Percentiles rank a stretch among this genome's conserved stretches.
Conservation (phyloP, 2,113 vertebrate species). For the Osmerus mordax region DNA sequence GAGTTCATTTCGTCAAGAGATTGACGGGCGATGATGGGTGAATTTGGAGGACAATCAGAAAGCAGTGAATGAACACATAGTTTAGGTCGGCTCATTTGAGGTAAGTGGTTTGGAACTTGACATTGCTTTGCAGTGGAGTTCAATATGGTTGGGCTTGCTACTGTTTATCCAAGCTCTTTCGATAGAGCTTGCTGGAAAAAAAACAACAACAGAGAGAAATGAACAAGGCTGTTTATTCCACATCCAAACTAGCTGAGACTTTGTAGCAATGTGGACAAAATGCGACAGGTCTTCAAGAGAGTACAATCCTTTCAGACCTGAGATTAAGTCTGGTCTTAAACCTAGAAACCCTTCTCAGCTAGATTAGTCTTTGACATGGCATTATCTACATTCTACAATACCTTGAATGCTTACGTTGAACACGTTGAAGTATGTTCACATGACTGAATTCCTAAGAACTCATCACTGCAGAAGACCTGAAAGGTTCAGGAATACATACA, state of each 20-base stretch:
- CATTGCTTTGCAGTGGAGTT: not conserved
- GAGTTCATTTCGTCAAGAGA: constrained; percentile 20
- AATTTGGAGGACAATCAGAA: not conserved
- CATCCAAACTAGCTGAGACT: no score
- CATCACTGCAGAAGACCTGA: no score
- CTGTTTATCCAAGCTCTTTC: not conserved
- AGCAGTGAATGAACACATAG: not conserved
- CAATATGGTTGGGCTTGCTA: no score
- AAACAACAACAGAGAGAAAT: no score
- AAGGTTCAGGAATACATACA: not conserved
- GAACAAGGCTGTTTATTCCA: no score
- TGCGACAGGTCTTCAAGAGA: no score
- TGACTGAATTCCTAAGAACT: no score
- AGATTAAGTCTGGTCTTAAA: no score
- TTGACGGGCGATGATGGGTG: constrained; percentile 10
- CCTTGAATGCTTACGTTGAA: not conserved
- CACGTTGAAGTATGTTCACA: constrained; percentile 42
- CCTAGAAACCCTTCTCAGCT: no score
- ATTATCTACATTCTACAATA: no score
- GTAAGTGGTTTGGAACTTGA: not conserved
- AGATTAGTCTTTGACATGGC: not conserved
- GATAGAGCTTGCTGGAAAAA: not conserved
- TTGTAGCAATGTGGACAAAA: no score
- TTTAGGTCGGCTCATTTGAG: not conserved
- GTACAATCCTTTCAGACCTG: no score